Evolutionary conservation across 2,888 invertebrate species (phyloP), one percentile per base, ranked within the genome.

Genomic region (Nemurella pictetii): DNA sequence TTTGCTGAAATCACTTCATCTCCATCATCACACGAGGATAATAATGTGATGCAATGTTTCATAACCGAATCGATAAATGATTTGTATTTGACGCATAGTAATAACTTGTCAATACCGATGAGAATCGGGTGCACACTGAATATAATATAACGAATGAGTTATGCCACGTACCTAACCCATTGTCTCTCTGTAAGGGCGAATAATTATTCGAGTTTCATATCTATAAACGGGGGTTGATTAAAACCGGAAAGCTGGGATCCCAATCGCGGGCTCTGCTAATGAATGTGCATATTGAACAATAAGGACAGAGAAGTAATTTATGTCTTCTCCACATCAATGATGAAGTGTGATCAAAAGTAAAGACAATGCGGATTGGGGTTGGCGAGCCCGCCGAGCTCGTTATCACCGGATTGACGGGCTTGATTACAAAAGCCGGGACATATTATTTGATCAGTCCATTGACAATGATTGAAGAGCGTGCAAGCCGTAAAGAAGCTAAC

Each of bases 271-370:
- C n/a, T 27, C 78, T 26, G 82, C 55, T 82, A 36, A 82, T 82
- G 82, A 82, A 82, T 82, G 82, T 82, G 82, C 55, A 72, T 82
- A 55, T 82, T 28, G 72, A 82, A 82, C 82, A 82, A 82, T 82
- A 82, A 82, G 55, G 55, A 36, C 28, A 26, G 82, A 26, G 32
- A 35, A 80, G 72, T 29, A 82, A 82, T 82, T 82, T 82, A 82
- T 82, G 82, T 82, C 82, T 55, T 55, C 82, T 35, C 35, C 80
- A 2, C 55, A 78, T 82, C 82, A 55, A 29, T 82, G 82, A 82
- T 82, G n/a, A 30, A 78, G 78, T 30, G 78, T 30, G 28, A 78
- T 78, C 78, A 78, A 20, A 55, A 30, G 78, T 29, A 30, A 30
- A 78, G 78, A 78, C 78, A 78, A 78, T 78, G 78, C 5, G 26